These are phyloP conservation scores for Anguilla japonica DNA, from an alignment of 2,113 vertebrate genomes.

Conservation along the genomic window DNA sequence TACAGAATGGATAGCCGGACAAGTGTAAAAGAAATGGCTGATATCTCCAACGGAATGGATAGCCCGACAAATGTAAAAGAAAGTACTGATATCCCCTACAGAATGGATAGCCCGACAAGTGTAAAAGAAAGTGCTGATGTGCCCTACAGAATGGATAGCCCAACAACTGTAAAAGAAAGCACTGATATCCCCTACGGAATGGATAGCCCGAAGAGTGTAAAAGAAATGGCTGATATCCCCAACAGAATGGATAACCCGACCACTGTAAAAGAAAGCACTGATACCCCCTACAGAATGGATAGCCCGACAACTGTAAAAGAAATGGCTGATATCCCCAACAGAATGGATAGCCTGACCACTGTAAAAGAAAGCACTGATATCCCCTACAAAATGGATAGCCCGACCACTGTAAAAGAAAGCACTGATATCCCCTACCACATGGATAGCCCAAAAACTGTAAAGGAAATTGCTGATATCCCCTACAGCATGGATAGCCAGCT, in stretches of 20 bases:
- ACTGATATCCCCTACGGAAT: not conserved
- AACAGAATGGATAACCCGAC: conserved; percentile 29
- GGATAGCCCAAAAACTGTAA: not conserved
- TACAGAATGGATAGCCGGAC: too few species aligned
- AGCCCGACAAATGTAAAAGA: too few species aligned
- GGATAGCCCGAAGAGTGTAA: not conserved
- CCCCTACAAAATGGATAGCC: not conserved
- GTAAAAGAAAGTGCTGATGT: too few species aligned
- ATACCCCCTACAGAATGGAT: not conserved
- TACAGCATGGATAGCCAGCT: too few species aligned
- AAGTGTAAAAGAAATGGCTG: too few species aligned
- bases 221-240: not conserved
- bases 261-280: conserved; percentile 23
- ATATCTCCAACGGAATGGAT: too few species aligned
- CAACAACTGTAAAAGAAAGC: not conserved
- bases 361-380: not conserved
- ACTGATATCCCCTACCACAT: not conserved
- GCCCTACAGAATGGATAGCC: not conserved
- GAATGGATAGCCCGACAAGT: too few species aligned
- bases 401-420: not conserved
- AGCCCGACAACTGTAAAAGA: not conserved
- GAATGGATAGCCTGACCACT: too few species aligned
- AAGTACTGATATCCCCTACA: too few species aligned
- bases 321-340: not conserved
- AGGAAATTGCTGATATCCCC: not conserved